Base-by-base conservation (phyloP, 2,113 vertebrate species). In the Ciconia boyciana region DNA sequence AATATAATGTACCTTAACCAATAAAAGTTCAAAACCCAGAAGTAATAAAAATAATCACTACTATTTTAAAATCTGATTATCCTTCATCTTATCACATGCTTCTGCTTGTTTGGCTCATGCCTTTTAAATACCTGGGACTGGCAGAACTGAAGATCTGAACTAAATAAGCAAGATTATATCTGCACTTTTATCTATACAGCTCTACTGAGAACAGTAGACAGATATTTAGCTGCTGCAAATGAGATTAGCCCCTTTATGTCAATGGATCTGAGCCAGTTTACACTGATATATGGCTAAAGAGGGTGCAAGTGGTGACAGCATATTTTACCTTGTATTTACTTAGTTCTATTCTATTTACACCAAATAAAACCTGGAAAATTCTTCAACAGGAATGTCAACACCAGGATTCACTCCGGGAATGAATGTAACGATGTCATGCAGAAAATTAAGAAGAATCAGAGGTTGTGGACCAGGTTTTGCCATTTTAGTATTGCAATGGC, bases 201-300 rank as follows among this genome's bases (percentile, higher is more conserved):
- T 92, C 96, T 71, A 81, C 48, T 93, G 93, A 96, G 91, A 94
- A 94, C 89, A 94, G 80, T 28, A 89, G 97, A 58, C 75, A 91
- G 93, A 95, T 91, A 41, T 93, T 96, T 58, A 94, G 78, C 78
- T 90, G 78, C 93, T 97, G 84, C 55, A 96, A 95, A 97, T 94
- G 89, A 95, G 82, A 95, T 96, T 97, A 97, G 81, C 24, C 48
- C 36, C 61, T 87, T 94, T 69, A 89, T 83, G 69, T 64, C 89
- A 66, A 49, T 78, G 82, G 62, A 95, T 80, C 75, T 81, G 86
- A 86, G 91, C 75, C 68, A 11, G 62, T 88, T 95, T 89, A 81
- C 66, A 44, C 32, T 90, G 96, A 90, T 79, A 88, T 48, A 80
- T 43, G 75, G 65, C 72, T 84, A 60, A 83, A 79, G 62, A 81